Conservation (phyloP, 1,140 invertebrate genomes). For the Mesaphorura yosii region DNA sequence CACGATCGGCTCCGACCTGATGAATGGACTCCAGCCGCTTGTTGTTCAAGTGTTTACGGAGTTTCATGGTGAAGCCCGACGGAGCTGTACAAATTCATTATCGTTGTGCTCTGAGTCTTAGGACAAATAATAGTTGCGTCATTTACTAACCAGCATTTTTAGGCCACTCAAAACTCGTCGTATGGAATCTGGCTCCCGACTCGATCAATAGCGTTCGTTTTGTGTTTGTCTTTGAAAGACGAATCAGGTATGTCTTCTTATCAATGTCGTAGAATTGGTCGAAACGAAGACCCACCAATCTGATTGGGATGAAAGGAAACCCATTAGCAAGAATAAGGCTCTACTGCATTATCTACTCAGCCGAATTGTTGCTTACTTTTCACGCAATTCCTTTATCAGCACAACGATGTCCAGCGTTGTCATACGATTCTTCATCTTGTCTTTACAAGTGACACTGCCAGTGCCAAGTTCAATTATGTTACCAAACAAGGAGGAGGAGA, state of each 20-base stretch:
- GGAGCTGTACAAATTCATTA: constrained; percentile 24
- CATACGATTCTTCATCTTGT: constrained; percentile 30
- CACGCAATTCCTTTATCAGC: constrained; percentile 20
- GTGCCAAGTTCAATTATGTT: too few relatives aligned
- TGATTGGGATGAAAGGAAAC: constrained; percentile 36
- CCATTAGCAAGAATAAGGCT: background rate
- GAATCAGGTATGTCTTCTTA: constrained; percentile 89
- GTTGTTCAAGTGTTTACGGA: constrained; percentile 94
- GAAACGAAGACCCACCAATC: constrained; percentile 79
- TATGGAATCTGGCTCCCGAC: constrained; percentile 86
- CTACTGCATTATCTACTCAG: background rate
- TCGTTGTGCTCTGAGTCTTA: background rate
- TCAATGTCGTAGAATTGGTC: constrained; percentile 97
- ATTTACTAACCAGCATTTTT: constrained; percentile 68
- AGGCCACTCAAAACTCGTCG: constrained; percentile 94
- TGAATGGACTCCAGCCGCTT: constrained; percentile 75
- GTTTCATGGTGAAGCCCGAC: constrained; percentile 44
- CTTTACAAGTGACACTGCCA: too few relatives aligned
- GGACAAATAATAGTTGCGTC: constrained; percentile 4
- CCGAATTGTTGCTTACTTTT: constrained; percentile 10
- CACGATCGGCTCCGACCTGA: constrained; percentile 79
- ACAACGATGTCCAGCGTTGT: constrained; percentile 28
- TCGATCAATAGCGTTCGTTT: constrained; percentile 84
- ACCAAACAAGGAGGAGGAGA: too few relatives aligned
- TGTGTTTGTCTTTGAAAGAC: constrained; percentile 65